Conservation (phyloP, 2,888 invertebrate species). For the Cryptocephalus moraei region DNA sequence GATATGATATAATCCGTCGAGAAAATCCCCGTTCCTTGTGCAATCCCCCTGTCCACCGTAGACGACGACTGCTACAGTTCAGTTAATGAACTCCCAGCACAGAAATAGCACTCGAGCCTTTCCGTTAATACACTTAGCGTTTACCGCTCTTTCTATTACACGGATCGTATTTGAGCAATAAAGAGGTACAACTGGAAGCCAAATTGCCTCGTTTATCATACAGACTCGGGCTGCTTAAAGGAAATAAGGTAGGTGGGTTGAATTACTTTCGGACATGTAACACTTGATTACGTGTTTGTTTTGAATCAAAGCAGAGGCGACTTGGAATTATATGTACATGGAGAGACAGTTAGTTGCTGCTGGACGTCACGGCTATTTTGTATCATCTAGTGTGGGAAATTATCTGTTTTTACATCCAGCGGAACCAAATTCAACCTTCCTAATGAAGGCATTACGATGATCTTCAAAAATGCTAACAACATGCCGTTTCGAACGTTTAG, state of each 20-base stretch:
- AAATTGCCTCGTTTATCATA: constrained; percentile 2
- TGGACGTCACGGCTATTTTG: no score
- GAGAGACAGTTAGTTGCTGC: no score
- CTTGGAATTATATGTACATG: no score
- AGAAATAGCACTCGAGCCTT: constrained; percentile 2
- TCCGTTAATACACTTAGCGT: constrained; percentile 1
- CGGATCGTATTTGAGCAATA: neutral
- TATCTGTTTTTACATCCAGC: no score
- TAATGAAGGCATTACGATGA: no score
- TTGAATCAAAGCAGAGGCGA: no score
- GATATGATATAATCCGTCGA: constrained; percentile 4
- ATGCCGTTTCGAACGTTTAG: no score
- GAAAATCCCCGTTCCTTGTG: constrained; percentile 2
- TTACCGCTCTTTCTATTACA: constrained; percentile 1
- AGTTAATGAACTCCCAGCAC: constrained; percentile 4
- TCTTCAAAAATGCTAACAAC: no score
- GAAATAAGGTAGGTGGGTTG: constrained; percentile 1
- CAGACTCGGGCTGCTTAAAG: neutral
- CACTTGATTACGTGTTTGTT: no score
- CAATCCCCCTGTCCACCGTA: constrained; percentile 1
- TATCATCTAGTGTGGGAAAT: no score
- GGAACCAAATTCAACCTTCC: no score
- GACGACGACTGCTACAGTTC: neutral
- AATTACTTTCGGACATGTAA: neutral
- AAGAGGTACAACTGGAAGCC: constrained; percentile 1